These are phyloP conservation scores for Scophthalmus maximus DNA, from an alignment of 2,113 vertebrate species.

Conservation along the genomic window DNA sequence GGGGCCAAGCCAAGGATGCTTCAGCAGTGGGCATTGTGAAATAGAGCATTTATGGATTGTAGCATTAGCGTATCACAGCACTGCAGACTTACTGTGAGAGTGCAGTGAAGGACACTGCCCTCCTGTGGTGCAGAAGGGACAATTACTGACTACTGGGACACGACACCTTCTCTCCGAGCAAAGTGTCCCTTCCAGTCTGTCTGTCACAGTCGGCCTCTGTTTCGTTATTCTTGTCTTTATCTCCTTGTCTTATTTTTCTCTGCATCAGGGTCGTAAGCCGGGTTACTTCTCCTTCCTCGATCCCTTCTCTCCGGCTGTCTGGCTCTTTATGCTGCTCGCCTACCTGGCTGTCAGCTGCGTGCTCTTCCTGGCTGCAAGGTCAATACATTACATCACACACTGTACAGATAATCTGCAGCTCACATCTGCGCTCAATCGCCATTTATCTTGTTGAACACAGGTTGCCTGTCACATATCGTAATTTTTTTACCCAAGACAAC, in stretches of 20 bases:
- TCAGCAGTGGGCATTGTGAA: conserved; percentile 62
- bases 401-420: conserved; percentile 45
- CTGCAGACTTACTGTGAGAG: conserved; percentile 55
- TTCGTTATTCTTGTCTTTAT: conserved; percentile 6
- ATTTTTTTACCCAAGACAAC: conserved; percentile 30
- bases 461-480: conserved; percentile 37
- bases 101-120: conserved; percentile 68
- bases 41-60: conserved; percentile 67
- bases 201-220: conserved; percentile 11
- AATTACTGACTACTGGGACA: conserved; percentile 20
- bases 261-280: conserved; percentile 89
- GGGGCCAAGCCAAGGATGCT: conserved; percentile 53
- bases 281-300: conserved; percentile 97
- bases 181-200: conserved; percentile 38
- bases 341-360: conserved; percentile 96
- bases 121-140: conserved; percentile 67
- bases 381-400: conserved; percentile 72
- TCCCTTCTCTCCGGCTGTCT: conserved; percentile 95
- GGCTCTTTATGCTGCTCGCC: conserved; percentile 96
- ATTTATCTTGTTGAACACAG: conserved; percentile 55
- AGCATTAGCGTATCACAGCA: conserved; percentile 63
- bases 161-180: conserved; percentile 42
- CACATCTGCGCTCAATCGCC: conserved; percentile 39
- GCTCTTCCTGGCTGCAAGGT: conserved; percentile 95
- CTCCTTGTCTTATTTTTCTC: conserved; percentile 14